Evolutionary conservation across 2,888 invertebrate genomes (phyloP).

Genomic region (Caenorhabditis imperialis): DNA sequence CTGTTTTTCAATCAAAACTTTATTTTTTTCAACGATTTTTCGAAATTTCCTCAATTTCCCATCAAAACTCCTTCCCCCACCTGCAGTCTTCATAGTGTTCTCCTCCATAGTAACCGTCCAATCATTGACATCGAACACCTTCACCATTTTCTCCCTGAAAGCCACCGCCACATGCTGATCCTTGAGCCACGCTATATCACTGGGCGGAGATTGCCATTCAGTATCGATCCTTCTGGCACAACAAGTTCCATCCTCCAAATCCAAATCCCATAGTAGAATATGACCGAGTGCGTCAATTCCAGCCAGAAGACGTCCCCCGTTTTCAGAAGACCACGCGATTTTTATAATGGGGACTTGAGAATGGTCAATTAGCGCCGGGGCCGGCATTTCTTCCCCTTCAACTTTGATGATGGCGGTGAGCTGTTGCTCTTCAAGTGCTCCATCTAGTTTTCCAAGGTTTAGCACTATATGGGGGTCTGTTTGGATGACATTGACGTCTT

Average conservation of each 20-base stretch:
- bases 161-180: constrained; percentile 39
- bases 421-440: not conserved
- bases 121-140: constrained; percentile 40
- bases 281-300: constrained; percentile 47
- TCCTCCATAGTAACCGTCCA: constrained; percentile 48
- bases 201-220: constrained; percentile 53
- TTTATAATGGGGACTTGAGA: constrained; percentile 23
- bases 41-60: no score
- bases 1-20: no score
- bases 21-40: no score
- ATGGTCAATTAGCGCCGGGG: constrained; percentile 15
- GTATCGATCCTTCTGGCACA: constrained; percentile 23
- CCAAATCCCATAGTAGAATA: constrained; percentile 48
- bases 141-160: constrained; percentile 53
- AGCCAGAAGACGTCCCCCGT: constrained; percentile 36
- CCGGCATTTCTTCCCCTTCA: constrained; percentile 14
- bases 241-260: constrained; percentile 3
- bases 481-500: constrained; percentile 5
- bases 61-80: constrained; percentile 5
- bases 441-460: constrained; percentile 5
- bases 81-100: constrained; percentile 51
- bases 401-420: constrained; percentile 13
- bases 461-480: constrained; percentile 23
- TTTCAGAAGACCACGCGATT: constrained; percentile 42
- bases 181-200: constrained; percentile 46